Evolutionary conservation across 2,113 vertebrate species (phyloP).

Genomic region (Sinocyclocheilus rhinocerous): DNA sequence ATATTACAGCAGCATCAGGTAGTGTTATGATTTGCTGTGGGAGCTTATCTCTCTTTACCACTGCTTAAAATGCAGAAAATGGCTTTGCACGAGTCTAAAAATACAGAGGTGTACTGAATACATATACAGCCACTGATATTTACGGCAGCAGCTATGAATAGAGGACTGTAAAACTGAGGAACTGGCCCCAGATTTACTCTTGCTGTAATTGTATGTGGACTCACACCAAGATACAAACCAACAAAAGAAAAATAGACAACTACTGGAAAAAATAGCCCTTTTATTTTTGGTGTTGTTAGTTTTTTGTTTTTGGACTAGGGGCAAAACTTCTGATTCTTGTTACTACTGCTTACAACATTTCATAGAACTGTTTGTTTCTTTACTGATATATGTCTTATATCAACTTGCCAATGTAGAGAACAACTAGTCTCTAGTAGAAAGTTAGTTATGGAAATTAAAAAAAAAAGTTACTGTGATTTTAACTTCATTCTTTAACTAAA

Average conservation of each 20-base stretch:
- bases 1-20: slow-evolving; percentile 42
- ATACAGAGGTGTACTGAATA: slow-evolving; percentile 28
- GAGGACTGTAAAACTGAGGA: slow-evolving; percentile 50
- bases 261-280: slow-evolving; percentile 19
- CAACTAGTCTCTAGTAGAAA: too few species aligned
- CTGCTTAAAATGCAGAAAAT: not conserved
- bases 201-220: slow-evolving; percentile 54
- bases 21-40: slow-evolving; percentile 5
- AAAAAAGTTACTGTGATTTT: not conserved
- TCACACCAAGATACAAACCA: slow-evolving; percentile 34
- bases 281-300: not conserved
- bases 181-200: slow-evolving; percentile 43
- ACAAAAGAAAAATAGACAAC: slow-evolving; percentile 46
- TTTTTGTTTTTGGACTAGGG: not conserved
- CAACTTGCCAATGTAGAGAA: not conserved
- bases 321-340: not conserved
- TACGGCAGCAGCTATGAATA: slow-evolving; percentile 56
- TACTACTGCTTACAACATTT: not conserved
- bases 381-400: not conserved
- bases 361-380: not conserved
- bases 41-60: slow-evolving; percentile 9
- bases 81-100: slow-evolving; percentile 29
- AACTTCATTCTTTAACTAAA: not conserved
- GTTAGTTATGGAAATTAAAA: not conserved
- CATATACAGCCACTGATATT: slow-evolving; percentile 50